phyloP scores from a whole-genome alignment of 2,888 invertebrate genomes.

The Epinotia bilunana region DNA sequence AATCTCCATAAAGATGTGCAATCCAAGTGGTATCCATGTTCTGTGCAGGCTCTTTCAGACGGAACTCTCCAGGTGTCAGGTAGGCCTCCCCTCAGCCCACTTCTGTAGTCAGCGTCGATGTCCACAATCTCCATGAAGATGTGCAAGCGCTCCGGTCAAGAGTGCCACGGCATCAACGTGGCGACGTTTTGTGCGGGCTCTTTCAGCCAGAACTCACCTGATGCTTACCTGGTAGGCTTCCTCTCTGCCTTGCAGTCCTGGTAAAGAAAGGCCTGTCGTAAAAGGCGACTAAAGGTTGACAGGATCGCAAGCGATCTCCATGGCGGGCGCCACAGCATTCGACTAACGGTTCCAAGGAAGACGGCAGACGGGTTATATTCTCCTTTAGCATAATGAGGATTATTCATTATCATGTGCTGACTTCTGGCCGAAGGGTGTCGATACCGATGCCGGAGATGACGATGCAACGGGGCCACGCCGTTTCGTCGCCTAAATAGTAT shows the following conservation, averaged over 20 bases:
- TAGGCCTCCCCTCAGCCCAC: conserved; percentile 47
- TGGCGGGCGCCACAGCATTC: too few relatives aligned
- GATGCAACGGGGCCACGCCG: too few relatives aligned
- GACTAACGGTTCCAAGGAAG: too few relatives aligned
- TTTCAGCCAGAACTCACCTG: conserved; percentile 74
- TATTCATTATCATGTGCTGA: too few relatives aligned
- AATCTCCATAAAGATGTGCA: conserved; percentile 78
- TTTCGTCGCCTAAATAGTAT: too few relatives aligned
- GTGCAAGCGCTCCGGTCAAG: conserved; percentile 72
- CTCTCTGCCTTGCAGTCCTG: conserved; percentile 41
- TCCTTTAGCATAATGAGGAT: too few relatives aligned
- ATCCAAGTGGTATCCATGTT: conserved; percentile 80
- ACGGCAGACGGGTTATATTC: too few relatives aligned
- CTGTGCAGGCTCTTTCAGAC: conserved; percentile 79
- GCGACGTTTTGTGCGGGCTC: conserved; percentile 84
- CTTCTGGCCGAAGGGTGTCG: too few relatives aligned
- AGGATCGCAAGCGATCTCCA: too few relatives aligned
- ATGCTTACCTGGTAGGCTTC: conserved; percentile 78
- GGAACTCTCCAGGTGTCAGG: conserved; percentile 81
- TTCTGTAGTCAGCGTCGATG: conserved; percentile 72
- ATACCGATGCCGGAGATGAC: too few relatives aligned
- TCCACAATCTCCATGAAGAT: conserved; percentile 77
- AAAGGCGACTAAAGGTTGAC: too few relatives aligned
- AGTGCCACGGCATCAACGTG: conserved; percentile 73
- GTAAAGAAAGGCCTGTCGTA: too few relatives aligned